phyloP scores from a whole-genome alignment of 2,888 invertebrate species.

The Drosophila parthenogenetica region DNA sequence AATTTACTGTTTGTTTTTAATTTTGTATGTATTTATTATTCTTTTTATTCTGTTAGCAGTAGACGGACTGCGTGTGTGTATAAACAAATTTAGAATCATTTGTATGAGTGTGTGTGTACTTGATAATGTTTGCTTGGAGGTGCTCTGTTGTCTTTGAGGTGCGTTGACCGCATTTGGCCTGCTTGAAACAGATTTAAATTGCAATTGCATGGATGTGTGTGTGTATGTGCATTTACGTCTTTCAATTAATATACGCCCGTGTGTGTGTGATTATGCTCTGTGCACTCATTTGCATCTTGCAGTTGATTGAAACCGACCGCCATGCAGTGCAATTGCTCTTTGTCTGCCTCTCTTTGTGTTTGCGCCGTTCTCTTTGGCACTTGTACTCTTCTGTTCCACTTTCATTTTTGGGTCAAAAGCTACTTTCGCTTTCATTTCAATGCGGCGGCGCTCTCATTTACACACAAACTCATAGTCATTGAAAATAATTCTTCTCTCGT shows the following conservation, averaged over 20 bases:
- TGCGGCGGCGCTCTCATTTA: constrained; percentile 56
- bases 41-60: constrained; percentile 30
- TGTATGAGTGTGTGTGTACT: constrained; percentile 10
- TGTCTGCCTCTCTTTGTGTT: constrained; percentile 7
- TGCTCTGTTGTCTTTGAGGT: constrained; percentile 45
- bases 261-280: neutral
- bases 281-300: constrained; percentile 14
- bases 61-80: constrained; percentile 13
- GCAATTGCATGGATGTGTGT: constrained; percentile 15
- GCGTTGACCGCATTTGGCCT: constrained; percentile 56
- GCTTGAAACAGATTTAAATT: constrained; percentile 18
- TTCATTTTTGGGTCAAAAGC: constrained; percentile 60
- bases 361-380: constrained; percentile 21
- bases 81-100: constrained; percentile 11
- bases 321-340: constrained; percentile 25
- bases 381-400: constrained; percentile 52
- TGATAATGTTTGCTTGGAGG: constrained; percentile 9
- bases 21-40: constrained; percentile 43
- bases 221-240: neutral
- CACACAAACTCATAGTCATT: neutral
- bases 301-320: constrained; percentile 17
- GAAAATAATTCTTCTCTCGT: neutral
- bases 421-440: constrained; percentile 70
- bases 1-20: constrained; percentile 29
- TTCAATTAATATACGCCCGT: constrained; percentile 4